These are phyloP conservation scores for Grantiella picta DNA, from an alignment of 2,113 vertebrate genomes.

Conservation along the genomic window DNA sequence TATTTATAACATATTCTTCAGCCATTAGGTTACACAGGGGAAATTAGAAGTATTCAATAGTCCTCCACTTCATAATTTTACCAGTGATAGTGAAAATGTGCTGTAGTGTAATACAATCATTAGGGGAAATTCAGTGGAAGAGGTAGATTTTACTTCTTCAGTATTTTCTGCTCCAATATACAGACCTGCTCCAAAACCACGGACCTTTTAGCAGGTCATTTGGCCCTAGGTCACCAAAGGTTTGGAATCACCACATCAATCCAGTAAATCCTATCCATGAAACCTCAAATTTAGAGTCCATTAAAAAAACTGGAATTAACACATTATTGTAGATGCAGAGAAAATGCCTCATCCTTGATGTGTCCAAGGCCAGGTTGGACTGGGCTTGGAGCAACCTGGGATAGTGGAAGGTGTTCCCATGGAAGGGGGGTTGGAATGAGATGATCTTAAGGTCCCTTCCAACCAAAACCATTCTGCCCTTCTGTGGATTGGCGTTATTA, in stretches of 20 bases:
- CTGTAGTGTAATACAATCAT: background rate
- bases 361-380: fast-evolving
- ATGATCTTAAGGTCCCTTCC: background rate
- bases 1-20: background rate
- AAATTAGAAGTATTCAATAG: constrained; percentile 14
- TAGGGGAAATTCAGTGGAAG: background rate
- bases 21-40: background rate
- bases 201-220: background rate
- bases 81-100: background rate
- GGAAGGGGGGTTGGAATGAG: background rate
- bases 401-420: background rate
- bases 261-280: background rate
- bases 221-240: background rate
- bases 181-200: background rate
- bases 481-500: background rate
- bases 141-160: background rate
- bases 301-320: background rate
- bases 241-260: background rate
- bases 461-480: background rate
- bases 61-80: background rate
- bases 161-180: background rate
- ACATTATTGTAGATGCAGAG: background rate
- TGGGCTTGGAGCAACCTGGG: background rate
- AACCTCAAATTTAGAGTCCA: background rate
- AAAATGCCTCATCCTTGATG: background rate